Evolutionary conservation across 2,113 vertebrate species (phyloP).

Genomic region (Eudyptes chrysolophus): DNA sequence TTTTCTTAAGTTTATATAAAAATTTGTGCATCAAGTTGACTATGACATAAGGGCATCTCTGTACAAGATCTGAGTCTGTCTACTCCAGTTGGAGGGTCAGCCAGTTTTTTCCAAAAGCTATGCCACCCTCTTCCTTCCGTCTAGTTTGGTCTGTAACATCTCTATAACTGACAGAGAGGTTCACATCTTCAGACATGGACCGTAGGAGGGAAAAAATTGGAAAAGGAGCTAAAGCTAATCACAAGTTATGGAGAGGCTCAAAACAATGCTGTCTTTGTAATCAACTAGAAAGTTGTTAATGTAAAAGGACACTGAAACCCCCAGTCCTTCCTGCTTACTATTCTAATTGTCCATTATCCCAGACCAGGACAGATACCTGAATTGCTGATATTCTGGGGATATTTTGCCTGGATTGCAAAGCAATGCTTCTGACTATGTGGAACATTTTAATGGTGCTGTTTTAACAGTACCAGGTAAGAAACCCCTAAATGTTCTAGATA

Average conservation of each 20-base stretch:
- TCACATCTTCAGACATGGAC: background rate
- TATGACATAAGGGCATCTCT: background rate
- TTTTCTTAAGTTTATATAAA: background rate
- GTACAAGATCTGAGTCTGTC: background rate
- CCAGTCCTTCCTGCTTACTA: background rate
- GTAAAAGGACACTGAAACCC: background rate
- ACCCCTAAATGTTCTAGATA: rapidly evolving
- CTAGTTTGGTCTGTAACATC: background rate
- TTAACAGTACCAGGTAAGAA: background rate
- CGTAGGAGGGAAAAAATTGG: background rate
- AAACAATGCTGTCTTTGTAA: background rate
- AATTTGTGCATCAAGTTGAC: background rate
- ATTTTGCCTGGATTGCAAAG: background rate
- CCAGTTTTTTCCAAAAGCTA: background rate
- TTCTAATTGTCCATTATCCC: background rate
- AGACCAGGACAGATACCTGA: background rate
- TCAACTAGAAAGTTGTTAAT: background rate
- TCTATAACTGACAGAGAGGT: background rate
- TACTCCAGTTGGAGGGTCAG: background rate
- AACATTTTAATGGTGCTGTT: background rate
- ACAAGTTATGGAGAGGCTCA: background rate
- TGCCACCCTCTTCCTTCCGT: background rate
- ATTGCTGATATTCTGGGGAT: background rate
- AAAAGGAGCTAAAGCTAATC: background rate
- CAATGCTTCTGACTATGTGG: background rate